A percentile compares a stretch with the other conserved stretches of the same genome.
These are phyloP conservation scores for Catocala fraxini DNA, from an alignment of 2,888 invertebrate species.

Conservation along the genomic window DNA sequence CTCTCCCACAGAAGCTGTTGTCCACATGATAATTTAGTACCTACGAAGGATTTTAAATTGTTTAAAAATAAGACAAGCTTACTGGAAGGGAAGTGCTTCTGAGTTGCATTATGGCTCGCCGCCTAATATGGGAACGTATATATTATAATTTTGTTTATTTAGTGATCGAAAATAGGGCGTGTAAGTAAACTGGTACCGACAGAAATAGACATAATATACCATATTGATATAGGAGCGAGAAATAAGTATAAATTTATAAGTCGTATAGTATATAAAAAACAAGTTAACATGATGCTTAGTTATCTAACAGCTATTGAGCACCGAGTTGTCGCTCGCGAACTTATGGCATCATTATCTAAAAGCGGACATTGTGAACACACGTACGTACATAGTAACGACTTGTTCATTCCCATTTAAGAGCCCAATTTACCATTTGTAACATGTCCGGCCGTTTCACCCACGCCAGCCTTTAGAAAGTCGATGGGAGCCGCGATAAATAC, in stretches of 20 bases:
- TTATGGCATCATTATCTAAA: constrained; percentile 43
- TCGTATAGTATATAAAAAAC: not conserved
- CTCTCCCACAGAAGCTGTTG: too few species aligned
- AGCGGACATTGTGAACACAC: constrained; percentile 32
- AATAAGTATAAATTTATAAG: constrained; percentile 2
- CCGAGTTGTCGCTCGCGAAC: constrained; percentile 18
- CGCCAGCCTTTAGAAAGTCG: constrained; percentile 69
- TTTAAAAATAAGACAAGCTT: too few species aligned
- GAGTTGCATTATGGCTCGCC: too few species aligned
- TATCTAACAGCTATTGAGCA: constrained; percentile 13
- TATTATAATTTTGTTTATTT: too few species aligned
- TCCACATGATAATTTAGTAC: too few species aligned
- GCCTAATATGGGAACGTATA: too few species aligned
- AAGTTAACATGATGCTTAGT: not conserved
- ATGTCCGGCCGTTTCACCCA: constrained; percentile 63
- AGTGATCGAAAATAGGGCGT: too few species aligned
- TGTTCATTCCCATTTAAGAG: constrained; percentile 50
- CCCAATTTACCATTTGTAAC: constrained; percentile 55
- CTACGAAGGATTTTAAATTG: too few species aligned
- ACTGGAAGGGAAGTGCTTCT: too few species aligned
- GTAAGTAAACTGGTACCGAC: too few species aligned
- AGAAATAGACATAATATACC: too few species aligned
- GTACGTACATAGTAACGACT: constrained; percentile 42
- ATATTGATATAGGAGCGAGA: not conserved
- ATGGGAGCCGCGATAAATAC: constrained; percentile 59